phyloP scores from a whole-genome alignment of 2,113 vertebrate species.

The Prietella phreatophila region DNA sequence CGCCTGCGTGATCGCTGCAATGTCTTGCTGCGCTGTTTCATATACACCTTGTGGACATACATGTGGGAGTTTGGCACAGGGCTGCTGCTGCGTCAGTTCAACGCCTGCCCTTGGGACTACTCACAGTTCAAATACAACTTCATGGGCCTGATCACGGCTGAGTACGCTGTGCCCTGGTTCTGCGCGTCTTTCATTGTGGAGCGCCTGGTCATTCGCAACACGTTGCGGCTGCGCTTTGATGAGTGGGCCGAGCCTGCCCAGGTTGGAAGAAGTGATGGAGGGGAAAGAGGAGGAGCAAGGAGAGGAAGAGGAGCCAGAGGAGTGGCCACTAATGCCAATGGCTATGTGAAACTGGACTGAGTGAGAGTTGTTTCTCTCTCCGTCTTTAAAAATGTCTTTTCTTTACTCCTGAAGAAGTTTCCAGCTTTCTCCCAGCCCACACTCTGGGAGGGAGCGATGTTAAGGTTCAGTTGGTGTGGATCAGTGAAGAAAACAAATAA shows the following conservation, averaged over 20 bases:
- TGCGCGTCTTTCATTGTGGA: constrained; percentile 93
- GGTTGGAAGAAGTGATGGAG: constrained; percentile 66
- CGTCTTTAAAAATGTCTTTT: constrained; percentile 24
- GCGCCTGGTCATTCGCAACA: constrained; percentile 92
- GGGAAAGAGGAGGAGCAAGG: constrained; percentile 56
- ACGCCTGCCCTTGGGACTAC: constrained; percentile 98
- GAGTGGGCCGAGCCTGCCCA: constrained; percentile 76
- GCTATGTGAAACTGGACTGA: constrained; percentile 90
- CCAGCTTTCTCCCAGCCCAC: constrained; percentile 21
- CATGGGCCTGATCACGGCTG: constrained; percentile 95
- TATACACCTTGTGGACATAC: constrained; percentile 97
- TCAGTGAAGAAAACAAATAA: constrained; percentile 7
- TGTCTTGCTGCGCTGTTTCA: constrained; percentile 86
- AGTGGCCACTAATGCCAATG: constrained; percentile 73
- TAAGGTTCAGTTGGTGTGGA: constrained; percentile 31
- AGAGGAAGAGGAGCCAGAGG: constrained; percentile 57
- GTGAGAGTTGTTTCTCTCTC: constrained; percentile 3
- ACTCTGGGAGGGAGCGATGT: constrained; percentile 21
- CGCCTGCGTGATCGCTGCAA: constrained; percentile 81
- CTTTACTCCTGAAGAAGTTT: constrained; percentile 37
- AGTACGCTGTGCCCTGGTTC: constrained; percentile 97
- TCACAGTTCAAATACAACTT: constrained; percentile 97
- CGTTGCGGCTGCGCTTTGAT: constrained; percentile 88
- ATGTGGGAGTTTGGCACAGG: constrained; percentile 96
- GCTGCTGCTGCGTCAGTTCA: constrained; percentile 88